A percentile compares a stretch with the other conserved stretches of the same genome.
phyloP scores from a whole-genome alignment of 1,140 invertebrate genomes.

The Eriosoma lanigerum region DNA sequence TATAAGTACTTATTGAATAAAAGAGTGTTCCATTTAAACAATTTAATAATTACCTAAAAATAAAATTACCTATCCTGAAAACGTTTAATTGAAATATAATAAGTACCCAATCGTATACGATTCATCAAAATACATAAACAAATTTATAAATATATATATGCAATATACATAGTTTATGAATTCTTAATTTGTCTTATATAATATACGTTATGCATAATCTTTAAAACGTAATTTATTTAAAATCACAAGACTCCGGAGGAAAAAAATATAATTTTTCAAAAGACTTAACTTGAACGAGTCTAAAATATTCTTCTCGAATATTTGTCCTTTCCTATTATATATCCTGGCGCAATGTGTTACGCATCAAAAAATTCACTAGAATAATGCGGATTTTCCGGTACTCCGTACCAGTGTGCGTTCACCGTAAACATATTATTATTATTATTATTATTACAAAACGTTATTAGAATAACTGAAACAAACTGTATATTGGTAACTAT shows the following conservation, averaged over 20 bases:
- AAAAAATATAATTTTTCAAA: constrained; percentile 17
- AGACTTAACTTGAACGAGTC: neutral
- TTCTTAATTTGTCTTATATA: no score
- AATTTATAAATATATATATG: no score
- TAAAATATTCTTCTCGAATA: constrained; percentile 1
- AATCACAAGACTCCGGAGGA: neutral
- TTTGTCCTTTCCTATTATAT: neutral
- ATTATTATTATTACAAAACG: constrained; percentile 30
- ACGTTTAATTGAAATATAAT: no score
- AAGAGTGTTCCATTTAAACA: no score
- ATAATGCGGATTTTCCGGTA: constrained; percentile 40
- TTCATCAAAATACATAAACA: no score
- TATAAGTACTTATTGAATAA: no score
- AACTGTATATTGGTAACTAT: neutral
- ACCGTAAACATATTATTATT: constrained; percentile 25
- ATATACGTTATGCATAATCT: neutral
- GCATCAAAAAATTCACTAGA: constrained; percentile 19
- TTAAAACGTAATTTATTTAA: neutral
- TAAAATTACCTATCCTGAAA: no score
- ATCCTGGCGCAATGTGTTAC: neutral
- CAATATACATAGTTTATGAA: no score
- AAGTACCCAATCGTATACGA: no score
- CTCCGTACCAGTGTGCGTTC: constrained; percentile 2
- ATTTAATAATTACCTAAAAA: no score
- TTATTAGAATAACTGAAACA: constrained; percentile 33